Percentiles rank a stretch among this genome's conserved stretches.
These are phyloP conservation scores for Eledona agricola DNA, from an alignment of 2,888 invertebrate species.

Conservation along the genomic window DNA sequence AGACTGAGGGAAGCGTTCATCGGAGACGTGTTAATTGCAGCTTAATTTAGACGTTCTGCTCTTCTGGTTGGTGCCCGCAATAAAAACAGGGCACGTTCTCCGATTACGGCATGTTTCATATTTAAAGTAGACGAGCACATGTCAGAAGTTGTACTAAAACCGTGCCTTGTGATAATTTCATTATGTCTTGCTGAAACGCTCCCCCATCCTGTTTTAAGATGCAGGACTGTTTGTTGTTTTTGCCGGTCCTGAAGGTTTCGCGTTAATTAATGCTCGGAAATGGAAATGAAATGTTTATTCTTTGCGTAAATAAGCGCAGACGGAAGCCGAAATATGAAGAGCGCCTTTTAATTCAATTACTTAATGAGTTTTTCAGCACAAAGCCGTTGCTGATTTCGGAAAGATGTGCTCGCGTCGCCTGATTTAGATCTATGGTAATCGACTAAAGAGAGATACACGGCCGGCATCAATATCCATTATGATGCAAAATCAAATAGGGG, in stretches of 20 bases:
- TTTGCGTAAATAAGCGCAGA: conserved; percentile 37
- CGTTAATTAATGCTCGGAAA: conserved; percentile 44
- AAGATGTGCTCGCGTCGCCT: too few relatives aligned
- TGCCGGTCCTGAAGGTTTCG: conserved; percentile 16
- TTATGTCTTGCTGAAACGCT: conserved; percentile 31
- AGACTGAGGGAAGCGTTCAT: too few relatives aligned
- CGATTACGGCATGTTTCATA: conserved; percentile 33
- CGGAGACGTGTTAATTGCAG: conserved; percentile 20
- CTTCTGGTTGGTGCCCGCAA: conserved; percentile 23
- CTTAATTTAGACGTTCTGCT: conserved; percentile 24
- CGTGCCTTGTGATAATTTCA: conserved; percentile 35
- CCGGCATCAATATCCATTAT: conserved; percentile 49
- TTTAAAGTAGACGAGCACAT: conserved; percentile 28
- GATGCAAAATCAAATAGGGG: conserved; percentile 49
- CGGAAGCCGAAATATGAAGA: conserved; percentile 7
- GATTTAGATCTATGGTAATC: conserved; percentile 39
- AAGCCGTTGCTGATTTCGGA: too few relatives aligned
- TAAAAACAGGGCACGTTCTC: conserved; percentile 34
- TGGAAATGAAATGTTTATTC: conserved; percentile 45
- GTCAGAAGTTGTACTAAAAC: conserved; percentile 38
- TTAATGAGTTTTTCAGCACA: conserved; percentile 20
- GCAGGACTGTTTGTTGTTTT: conserved; percentile 33
- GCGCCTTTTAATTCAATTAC: conserved; percentile 21
- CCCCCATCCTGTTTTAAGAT: conserved; percentile 20
- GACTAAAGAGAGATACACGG: conserved; percentile 35